phyloP scores from a whole-genome alignment of 2,888 invertebrate species.

The Dasypogon diadema region DNA sequence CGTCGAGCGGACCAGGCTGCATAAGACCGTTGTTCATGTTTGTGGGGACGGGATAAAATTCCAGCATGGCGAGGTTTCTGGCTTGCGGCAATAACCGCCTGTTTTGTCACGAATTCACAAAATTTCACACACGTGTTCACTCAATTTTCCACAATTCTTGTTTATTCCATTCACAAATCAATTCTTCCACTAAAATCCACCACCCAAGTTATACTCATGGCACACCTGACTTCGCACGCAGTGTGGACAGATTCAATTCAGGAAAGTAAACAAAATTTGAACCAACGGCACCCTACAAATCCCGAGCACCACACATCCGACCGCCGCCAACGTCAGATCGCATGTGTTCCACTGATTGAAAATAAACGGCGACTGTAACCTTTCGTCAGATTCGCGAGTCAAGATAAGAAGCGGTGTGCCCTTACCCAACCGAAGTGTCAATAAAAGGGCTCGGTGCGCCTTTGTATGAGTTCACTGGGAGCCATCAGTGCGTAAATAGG shows the following conservation, averaged over 20 bases:
- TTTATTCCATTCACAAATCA: constrained; percentile 25
- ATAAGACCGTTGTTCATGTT: constrained; percentile 57
- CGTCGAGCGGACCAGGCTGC: constrained; percentile 53
- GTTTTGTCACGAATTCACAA: background rate
- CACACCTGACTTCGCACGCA: too few relatives aligned
- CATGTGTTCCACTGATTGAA: constrained; percentile 61
- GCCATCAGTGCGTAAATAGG: constrained; percentile 30
- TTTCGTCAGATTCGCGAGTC: constrained; percentile 42
- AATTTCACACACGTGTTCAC: constrained; percentile 26
- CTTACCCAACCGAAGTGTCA: constrained; percentile 47
- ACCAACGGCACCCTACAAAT: background rate
- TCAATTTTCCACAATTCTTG: constrained; percentile 3
- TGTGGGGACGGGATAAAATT: constrained; percentile 64
- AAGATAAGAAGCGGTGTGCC: constrained; percentile 23
- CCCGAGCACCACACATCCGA: constrained; percentile 61
- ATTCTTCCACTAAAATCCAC: constrained; percentile 7
- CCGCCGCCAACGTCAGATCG: constrained; percentile 65
- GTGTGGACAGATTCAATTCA: background rate
- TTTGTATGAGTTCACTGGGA: background rate
- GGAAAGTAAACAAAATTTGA: constrained; percentile 22
- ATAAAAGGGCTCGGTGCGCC: constrained; percentile 17
- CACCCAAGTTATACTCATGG: constrained; percentile 7
- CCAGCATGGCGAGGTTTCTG: constrained; percentile 47
- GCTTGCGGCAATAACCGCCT: constrained; percentile 34
- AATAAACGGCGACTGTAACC: constrained; percentile 48